Percentiles rank a stretch among this genome's conserved stretches.
Conservation (phyloP, 2,113 vertebrate genomes). For the Phrynocephalus versicolor region DNA sequence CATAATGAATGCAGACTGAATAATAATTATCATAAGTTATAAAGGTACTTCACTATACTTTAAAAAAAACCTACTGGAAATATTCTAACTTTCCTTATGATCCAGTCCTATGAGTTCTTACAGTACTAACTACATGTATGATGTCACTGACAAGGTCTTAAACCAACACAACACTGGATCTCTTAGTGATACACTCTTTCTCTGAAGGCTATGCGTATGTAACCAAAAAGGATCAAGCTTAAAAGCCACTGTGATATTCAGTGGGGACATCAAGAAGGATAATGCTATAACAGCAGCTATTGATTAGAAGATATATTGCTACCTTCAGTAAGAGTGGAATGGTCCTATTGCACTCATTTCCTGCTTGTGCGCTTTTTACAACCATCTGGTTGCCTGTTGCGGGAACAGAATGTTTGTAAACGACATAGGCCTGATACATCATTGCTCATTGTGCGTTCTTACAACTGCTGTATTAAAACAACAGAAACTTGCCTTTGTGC, state of each 20-base stretch:
- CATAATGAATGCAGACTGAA: neutral
- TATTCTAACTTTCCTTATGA: neutral
- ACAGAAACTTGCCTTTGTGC: neutral
- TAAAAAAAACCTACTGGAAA: neutral
- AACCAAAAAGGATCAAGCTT: neutral
- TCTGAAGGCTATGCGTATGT: neutral
- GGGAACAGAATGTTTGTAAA: neutral
- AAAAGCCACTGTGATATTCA: neutral
- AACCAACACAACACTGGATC: neutral
- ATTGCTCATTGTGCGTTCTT: no score
- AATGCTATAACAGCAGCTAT: neutral
- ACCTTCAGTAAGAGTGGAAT: neutral
- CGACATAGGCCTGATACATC: neutral
- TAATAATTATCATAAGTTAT: constrained; percentile 17
- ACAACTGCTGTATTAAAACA: neutral
- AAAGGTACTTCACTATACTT: neutral
- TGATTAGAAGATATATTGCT: neutral
- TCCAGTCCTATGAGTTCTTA: neutral
- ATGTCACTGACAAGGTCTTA: neutral
- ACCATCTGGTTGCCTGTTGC: neutral
- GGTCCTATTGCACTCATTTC: neutral
- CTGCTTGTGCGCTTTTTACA: neutral
- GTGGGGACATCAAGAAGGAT: neutral
- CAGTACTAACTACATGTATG: neutral
- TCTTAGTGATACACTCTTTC: neutral